Evolutionary conservation across 2,888 invertebrate genomes (phyloP).

Genomic region (Archips crataeganus): DNA sequence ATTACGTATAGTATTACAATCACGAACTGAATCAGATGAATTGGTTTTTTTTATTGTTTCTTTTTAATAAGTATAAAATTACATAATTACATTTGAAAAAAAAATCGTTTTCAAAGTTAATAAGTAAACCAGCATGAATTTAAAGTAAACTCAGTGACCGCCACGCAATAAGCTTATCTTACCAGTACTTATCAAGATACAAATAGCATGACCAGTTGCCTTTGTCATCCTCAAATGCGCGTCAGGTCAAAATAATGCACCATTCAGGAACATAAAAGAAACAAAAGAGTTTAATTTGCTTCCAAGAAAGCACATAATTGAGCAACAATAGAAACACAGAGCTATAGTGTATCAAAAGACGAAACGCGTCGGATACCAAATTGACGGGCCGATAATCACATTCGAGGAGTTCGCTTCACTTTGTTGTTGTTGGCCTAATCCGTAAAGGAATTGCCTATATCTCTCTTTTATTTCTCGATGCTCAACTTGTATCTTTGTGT

Average conservation of each 20-base stretch:
- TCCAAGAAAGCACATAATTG: neutral
- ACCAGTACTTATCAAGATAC: too few species aligned
- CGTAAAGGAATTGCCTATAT: slow-evolving; percentile 13
- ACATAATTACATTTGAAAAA: too few species aligned
- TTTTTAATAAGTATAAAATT: too few species aligned
- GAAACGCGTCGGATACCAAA: slow-evolving; percentile 26
- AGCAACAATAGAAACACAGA: slow-evolving; percentile 6
- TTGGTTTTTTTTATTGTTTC: too few species aligned
- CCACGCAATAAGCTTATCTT: too few species aligned
- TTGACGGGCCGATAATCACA: slow-evolving; percentile 26
- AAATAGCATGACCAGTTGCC: too few species aligned
- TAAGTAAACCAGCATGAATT: too few species aligned
- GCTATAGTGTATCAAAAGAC: slow-evolving; percentile 8
- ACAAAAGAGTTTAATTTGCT: neutral
- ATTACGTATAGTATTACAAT: too few species aligned
- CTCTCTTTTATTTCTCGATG: slow-evolving; percentile 1
- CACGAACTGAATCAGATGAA: too few species aligned
- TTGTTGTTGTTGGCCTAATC: slow-evolving; percentile 13
- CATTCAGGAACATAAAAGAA: neutral
- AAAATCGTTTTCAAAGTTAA: too few species aligned
- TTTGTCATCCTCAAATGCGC: neutral
- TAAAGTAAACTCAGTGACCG: too few species aligned
- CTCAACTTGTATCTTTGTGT: neutral
- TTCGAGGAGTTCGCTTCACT: slow-evolving; percentile 21
- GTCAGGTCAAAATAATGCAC: neutral